Percentiles rank a stretch among this genome's conserved stretches.
phyloP scores from a whole-genome alignment of 2,113 vertebrate genomes.

The Sinocyclocheilus anophthalmus region DNA sequence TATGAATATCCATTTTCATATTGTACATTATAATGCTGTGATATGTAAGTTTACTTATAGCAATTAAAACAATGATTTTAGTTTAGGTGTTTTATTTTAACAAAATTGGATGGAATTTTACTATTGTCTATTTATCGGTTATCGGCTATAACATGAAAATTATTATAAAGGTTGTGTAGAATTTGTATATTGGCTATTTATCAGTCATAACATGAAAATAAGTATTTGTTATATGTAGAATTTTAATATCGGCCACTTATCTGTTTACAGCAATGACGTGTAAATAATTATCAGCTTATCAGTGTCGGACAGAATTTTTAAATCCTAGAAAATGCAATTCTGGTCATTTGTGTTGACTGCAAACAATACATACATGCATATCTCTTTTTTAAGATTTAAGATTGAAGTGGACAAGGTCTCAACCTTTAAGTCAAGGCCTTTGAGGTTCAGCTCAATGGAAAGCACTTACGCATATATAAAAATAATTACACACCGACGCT shows the following conservation, averaged over 20 bases:
- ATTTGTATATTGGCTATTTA: no score
- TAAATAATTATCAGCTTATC: not conserved
- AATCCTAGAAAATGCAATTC: not conserved
- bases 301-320: not conserved
- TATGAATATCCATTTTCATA: not conserved
- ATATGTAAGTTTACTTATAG: no score
- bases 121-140: no score
- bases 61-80: no score
- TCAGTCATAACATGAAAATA: not conserved
- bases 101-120: not conserved
- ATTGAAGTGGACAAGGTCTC: not conserved
- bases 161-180: no score
- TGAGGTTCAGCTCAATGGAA: conserved; percentile 9
- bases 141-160: no score
- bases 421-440: not conserved
- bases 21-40: no score
- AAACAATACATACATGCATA: not conserved
- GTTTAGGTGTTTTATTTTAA: not conserved
- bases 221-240: not conserved
- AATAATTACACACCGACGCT: not conserved
- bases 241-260: not conserved
- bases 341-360: not conserved
- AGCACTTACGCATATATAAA: not conserved
- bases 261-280: not conserved
- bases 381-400: not conserved